A percentile compares a stretch with the other conserved stretches of the same genome.
phyloP scores from a whole-genome alignment of 2,797 vertebrate genomes.

The Sparidentex hasta region DNA sequence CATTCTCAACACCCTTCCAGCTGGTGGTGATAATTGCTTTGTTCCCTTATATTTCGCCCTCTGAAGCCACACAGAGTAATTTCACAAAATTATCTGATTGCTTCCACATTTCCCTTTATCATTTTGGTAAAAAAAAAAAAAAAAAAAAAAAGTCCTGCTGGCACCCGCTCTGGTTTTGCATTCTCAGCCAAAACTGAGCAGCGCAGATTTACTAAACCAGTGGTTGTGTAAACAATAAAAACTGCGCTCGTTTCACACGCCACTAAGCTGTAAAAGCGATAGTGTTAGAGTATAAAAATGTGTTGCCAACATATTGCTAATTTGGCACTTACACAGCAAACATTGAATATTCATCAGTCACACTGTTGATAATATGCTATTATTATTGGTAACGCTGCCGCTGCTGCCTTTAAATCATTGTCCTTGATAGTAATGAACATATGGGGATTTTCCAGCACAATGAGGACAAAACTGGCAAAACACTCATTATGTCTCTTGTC shows the following conservation, averaged over 20 bases:
- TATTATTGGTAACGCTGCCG: conserved; percentile 46
- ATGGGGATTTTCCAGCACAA: conserved; percentile 66
- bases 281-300: conserved; percentile 32
- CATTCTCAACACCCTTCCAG: conserved; percentile 36
- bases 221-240: conserved; percentile 49
- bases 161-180: conserved; percentile 10
- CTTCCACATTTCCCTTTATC: conserved; percentile 2
- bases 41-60: conserved; percentile 31
- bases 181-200: conserved; percentile 25
- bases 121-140: conserved; percentile 4
- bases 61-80: conserved; percentile 20
- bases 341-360: conserved; percentile 63
- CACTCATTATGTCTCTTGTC: conserved; percentile 34
- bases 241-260: conserved; percentile 42
- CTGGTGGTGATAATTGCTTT: conserved; percentile 55
- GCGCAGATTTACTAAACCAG: conserved; percentile 26
- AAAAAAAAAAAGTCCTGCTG: conserved; percentile 5
- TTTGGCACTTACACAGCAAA: conserved; percentile 46
- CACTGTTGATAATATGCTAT: conserved; percentile 54
- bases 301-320: conserved; percentile 41
- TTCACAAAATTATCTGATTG: conserved; percentile 26
- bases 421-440: conserved; percentile 54
- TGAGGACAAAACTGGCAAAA: conserved; percentile 48
- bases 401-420: conserved; percentile 52
- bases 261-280: conserved; percentile 38